Percentiles rank a stretch among this genome's conserved stretches.
Evolutionary conservation across 2,888 invertebrate genomes (phyloP).

Genomic region (Parnassius mnemosyne): DNA sequence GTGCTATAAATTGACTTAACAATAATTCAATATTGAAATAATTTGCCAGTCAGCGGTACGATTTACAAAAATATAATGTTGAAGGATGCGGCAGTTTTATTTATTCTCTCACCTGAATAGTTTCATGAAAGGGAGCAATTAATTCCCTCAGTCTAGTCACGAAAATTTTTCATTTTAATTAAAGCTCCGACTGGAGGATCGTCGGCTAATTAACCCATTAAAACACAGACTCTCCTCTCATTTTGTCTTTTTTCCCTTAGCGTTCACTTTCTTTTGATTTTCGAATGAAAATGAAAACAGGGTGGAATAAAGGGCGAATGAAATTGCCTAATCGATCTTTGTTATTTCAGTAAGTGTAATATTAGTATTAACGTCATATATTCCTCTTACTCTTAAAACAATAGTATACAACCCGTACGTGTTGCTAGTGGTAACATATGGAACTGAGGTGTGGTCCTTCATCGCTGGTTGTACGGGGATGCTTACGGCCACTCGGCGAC

Average conservation of each 20-base stretch:
- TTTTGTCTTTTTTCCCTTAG: conserved; percentile 66
- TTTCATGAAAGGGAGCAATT: conserved; percentile 71
- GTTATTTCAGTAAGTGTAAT: no score
- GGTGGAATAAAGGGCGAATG: conserved; percentile 4
- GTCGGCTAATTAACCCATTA: conserved; percentile 79
- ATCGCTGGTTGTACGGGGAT: no score
- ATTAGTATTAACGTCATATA: no score
- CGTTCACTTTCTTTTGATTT: conserved; percentile 73
- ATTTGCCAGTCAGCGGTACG: conserved; percentile 7
- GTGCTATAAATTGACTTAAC: conserved; percentile 3
- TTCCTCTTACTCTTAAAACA: no score
- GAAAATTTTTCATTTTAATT: conserved; percentile 79
- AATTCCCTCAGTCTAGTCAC: conserved; percentile 73
- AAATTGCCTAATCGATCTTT: conserved; percentile 25
- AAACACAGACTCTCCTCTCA: conserved; percentile 73
- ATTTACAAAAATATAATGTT: conserved; percentile 36
- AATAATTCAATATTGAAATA: neutral
- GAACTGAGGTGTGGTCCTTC: no score
- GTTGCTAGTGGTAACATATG: no score
- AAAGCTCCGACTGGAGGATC: conserved; percentile 73
- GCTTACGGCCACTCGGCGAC: no score
- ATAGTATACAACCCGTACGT: no score
- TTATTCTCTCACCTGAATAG: conserved; percentile 73
- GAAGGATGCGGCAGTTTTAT: conserved; percentile 47
- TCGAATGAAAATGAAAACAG: conserved; percentile 54